Conservation (phyloP, 2,888 invertebrate species). For the Athalia rosae region DNA sequence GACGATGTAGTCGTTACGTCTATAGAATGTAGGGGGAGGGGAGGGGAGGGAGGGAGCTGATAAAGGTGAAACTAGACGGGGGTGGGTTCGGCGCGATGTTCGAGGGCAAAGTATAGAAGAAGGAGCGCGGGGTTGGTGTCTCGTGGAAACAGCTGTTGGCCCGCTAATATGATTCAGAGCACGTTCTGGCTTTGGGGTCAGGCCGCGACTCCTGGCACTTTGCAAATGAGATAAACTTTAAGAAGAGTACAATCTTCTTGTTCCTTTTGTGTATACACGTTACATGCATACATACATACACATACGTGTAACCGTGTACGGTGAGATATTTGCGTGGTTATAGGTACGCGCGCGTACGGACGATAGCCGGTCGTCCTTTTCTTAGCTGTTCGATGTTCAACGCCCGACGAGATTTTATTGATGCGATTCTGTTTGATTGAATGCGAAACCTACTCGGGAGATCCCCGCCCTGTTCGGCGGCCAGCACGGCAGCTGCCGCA, state of each 20-base stretch:
- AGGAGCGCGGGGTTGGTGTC: slow-evolving; percentile 17
- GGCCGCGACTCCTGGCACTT: slow-evolving; percentile 25
- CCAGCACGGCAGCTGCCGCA: slow-evolving; percentile 63
- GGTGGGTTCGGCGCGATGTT: background rate
- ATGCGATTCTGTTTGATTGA: slow-evolving; percentile 43
- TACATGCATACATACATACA: too few relatives aligned
- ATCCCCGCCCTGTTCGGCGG: slow-evolving; percentile 55
- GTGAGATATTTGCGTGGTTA: too few relatives aligned
- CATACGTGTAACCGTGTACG: too few relatives aligned
- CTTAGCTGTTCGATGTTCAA: background rate
- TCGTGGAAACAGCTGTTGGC: slow-evolving; percentile 40
- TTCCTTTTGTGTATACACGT: background rate
- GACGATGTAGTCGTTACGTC: too few relatives aligned
- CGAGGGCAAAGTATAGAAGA: background rate
- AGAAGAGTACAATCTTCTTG: slow-evolving; percentile 12
- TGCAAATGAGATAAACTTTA: slow-evolving; percentile 43
- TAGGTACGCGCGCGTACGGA: too few relatives aligned
- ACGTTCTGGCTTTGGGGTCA: slow-evolving; percentile 43
- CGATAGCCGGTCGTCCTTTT: background rate
- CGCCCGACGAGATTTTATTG: slow-evolving; percentile 30
- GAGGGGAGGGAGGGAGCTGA: background rate
- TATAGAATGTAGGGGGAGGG: too few relatives aligned
- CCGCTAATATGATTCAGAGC: slow-evolving; percentile 44
- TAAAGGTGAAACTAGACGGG: background rate
- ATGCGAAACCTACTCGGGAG: slow-evolving; percentile 46